Base-by-base conservation (phyloP, 1,140 invertebrate genomes). In the Chironomus striatipennis region DNA sequence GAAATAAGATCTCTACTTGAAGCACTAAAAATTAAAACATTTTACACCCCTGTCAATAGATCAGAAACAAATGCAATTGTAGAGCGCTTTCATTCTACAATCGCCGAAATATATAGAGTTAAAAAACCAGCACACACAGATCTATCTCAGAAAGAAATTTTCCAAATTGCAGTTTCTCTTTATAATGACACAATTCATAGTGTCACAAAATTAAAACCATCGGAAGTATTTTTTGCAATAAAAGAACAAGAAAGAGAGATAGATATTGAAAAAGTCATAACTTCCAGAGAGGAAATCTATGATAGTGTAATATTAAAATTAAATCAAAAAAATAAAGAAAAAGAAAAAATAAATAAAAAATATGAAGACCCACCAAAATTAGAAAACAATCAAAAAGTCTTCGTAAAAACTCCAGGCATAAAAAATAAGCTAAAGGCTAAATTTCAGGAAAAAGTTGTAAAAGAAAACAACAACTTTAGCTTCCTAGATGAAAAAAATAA, bases 121-220 rank as follows among this genome's bases (percentile, higher is more conserved):
- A 43, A 76, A 57, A 75, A 74, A 73, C 9, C 24, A 15, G 65
- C 74, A 57, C 18, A 76, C 10, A 77, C 74, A 73, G 73, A 76
- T 43, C 10, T 43, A 9, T 73, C 42, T 10, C 18, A 76, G 64
- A 76, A 76, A 42, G 18, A 77, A n/a, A 76, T 77, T 74, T 77
- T 75, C 73, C 47, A 73, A n/a, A 74, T 73, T 10, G 57, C 77
- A 43, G 15, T 75, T 42, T 73, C 34, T 1, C 75, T 75, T 20
- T 78, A 78, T 75, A 78, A 79, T 73, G 75, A 77, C 74, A 75
- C 77, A 17, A 76, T 79, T 72, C 77, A 78, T 74, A 75, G 73
- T 0, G 65, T 70, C n/a, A 79, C 77, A 57, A 76, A 75, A 67
- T 43, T 76, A 12, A 75, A 64, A 20, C 73, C 73, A 47, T 18